Conservation (phyloP, 2,113 vertebrate species). For the Larimichthys crocea region DNA sequence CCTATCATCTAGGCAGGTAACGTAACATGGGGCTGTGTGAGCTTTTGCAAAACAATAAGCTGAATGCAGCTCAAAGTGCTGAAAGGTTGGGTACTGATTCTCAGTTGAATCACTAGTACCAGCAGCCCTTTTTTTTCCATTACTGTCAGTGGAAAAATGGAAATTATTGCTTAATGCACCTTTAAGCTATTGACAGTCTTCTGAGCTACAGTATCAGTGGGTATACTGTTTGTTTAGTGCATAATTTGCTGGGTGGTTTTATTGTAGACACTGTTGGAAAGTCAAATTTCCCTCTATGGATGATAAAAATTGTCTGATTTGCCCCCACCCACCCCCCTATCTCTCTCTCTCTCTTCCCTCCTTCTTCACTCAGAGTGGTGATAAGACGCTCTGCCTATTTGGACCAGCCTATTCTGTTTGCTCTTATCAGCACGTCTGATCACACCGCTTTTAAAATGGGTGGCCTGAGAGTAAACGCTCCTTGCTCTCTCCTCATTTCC, state of each 20-base stretch:
- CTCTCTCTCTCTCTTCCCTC: slow-evolving; percentile 11
- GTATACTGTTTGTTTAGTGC: background rate
- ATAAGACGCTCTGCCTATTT: slow-evolving; percentile 61
- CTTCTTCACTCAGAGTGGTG: slow-evolving; percentile 4
- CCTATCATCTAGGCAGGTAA: too few relatives aligned
- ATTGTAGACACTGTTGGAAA: slow-evolving; percentile 13
- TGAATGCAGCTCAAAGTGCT: background rate
- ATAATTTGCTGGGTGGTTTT: slow-evolving; percentile 1
- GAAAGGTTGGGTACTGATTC: background rate
- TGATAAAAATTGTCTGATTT: slow-evolving; percentile 28
- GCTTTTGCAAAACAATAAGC: too few relatives aligned
- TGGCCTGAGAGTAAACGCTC: slow-evolving; percentile 58
- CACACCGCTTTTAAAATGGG: slow-evolving; percentile 59
- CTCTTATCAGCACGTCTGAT: slow-evolving; percentile 64
- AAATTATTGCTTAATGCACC: slow-evolving; percentile 6
- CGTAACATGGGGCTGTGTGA: too few relatives aligned
- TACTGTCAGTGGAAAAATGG: slow-evolving; percentile 7
- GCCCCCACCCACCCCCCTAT: background rate
- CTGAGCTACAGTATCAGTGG: background rate
- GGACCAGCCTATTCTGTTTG: slow-evolving; percentile 41
- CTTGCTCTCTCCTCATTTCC: slow-evolving; percentile 40
- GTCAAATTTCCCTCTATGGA: slow-evolving; percentile 14
- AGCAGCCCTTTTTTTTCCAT: background rate
- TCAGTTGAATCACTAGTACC: background rate
- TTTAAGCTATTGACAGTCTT: slow-evolving; percentile 11